A percentile compares a stretch with the other conserved stretches of the same genome.
phyloP scores from a whole-genome alignment of 2,888 invertebrate genomes.

The Entomobrya proxima region DNA sequence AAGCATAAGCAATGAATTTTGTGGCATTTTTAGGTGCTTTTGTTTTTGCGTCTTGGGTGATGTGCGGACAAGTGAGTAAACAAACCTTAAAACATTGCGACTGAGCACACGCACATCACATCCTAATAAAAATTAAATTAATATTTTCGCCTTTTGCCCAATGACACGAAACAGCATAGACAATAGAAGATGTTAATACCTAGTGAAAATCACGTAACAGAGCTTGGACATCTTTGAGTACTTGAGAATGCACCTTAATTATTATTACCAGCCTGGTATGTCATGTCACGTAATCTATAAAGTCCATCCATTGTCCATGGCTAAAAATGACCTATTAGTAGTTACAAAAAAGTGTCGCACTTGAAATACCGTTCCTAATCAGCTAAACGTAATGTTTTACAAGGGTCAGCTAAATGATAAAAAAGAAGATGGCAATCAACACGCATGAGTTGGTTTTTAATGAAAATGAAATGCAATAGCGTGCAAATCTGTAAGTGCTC shows the following conservation, averaged over 20 bases:
- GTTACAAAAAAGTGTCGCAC: neutral
- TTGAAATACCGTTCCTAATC: neutral
- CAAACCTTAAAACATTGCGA: neutral
- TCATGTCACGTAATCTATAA: neutral
- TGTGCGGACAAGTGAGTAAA: neutral
- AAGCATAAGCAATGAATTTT: neutral
- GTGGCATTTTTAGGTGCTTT: neutral
- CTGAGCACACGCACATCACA: neutral
- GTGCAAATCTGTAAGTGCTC: neutral
- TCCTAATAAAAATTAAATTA: neutral
- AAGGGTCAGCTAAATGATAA: neutral
- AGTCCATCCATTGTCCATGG: neutral
- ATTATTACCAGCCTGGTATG: neutral
- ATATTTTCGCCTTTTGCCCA: neutral
- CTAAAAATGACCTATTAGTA: neutral
- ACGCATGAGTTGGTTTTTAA: conserved; percentile 45
- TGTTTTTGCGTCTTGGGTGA: neutral
- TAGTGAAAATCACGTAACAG: neutral
- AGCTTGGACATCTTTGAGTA: too few relatives aligned
- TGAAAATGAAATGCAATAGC: conserved; percentile 22
- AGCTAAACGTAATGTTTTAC: neutral
- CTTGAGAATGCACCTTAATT: neutral
- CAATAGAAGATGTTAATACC: neutral
- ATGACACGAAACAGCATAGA: neutral
- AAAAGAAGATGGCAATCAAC: conserved; percentile 45